Evolutionary conservation across 2,113 vertebrate species (phyloP).

Genomic region (Onychorhynchus coronatus): DNA sequence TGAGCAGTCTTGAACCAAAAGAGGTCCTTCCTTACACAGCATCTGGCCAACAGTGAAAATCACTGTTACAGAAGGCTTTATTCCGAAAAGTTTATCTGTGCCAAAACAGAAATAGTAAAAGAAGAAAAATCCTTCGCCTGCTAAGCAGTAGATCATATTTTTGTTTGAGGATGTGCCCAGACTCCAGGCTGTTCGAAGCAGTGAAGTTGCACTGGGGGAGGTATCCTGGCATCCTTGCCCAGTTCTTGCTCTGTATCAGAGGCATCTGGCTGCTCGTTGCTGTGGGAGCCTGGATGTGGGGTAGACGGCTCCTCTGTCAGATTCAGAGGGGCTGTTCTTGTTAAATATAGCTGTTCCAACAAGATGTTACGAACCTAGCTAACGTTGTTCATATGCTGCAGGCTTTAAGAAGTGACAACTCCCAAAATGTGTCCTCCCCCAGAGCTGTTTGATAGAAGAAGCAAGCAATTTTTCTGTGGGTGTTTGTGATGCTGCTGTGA

Average conservation of each 20-base stretch:
- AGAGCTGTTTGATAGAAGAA: background rate
- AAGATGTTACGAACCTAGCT: background rate
- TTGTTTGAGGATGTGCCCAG: background rate
- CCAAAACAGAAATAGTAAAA: background rate
- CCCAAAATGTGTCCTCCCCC: background rate
- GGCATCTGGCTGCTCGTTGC: background rate
- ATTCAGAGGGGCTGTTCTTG: background rate
- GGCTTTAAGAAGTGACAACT: background rate
- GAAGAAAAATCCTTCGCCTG: background rate
- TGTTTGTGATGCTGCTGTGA: background rate
- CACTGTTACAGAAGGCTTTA: background rate
- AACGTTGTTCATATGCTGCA: background rate
- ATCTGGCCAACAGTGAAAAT: background rate
- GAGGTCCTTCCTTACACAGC: background rate
- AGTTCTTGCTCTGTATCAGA: background rate
- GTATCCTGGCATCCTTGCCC: background rate
- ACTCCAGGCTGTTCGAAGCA: background rate
- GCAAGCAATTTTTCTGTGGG: background rate
- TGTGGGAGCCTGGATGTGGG: background rate
- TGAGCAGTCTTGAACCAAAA: background rate
- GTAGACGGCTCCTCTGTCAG: background rate
- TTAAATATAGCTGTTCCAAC: slow-evolving; percentile 11
- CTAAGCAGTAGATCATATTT: background rate
- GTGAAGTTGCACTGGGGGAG: background rate
- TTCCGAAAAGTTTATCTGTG: background rate